Conservation (phyloP, 2,113 vertebrate species). For the Thryonomys swinderianus region DNA sequence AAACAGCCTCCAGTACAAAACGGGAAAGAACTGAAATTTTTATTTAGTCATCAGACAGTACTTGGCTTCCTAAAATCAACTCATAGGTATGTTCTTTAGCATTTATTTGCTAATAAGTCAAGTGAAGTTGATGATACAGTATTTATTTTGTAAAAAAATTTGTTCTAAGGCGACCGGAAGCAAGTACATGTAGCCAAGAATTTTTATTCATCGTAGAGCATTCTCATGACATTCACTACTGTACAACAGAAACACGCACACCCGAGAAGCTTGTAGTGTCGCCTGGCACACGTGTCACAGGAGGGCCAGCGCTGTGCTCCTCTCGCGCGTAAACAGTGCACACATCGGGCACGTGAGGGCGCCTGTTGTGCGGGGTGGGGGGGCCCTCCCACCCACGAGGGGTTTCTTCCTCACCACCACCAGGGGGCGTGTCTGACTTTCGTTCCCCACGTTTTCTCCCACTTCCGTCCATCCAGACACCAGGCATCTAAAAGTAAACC, state of each 20-base stretch:
- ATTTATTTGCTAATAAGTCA: constrained; percentile 40
- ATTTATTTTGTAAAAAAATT: constrained; percentile 1
- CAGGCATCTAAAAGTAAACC: neutral
- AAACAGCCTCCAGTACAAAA: neutral
- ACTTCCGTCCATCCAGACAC: neutral
- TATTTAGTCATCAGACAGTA: neutral
- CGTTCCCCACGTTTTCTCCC: neutral
- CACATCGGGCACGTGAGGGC: neutral
- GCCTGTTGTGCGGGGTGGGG: no score
- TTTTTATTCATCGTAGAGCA: neutral
- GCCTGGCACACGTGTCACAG: neutral
- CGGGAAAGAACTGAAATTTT: neutral
- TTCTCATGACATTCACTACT: neutral
- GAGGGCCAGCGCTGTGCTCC: neutral
- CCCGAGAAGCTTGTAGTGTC: neutral
- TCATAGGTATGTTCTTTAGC: neutral
- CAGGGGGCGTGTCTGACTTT: neutral
- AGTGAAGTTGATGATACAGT: neutral
- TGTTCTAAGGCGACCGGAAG: constrained; percentile 24
- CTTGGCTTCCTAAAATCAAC: constrained; percentile 28
- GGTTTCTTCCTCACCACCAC: neutral
- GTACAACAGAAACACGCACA: neutral
- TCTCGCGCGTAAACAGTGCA: neutral
- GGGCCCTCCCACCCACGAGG: neutral
- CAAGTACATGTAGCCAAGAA: neutral